Percentiles rank a stretch among this genome's conserved stretches.
Evolutionary conservation across 2,113 vertebrate species (phyloP).

Genomic region (Syngnathus scovelli): DNA sequence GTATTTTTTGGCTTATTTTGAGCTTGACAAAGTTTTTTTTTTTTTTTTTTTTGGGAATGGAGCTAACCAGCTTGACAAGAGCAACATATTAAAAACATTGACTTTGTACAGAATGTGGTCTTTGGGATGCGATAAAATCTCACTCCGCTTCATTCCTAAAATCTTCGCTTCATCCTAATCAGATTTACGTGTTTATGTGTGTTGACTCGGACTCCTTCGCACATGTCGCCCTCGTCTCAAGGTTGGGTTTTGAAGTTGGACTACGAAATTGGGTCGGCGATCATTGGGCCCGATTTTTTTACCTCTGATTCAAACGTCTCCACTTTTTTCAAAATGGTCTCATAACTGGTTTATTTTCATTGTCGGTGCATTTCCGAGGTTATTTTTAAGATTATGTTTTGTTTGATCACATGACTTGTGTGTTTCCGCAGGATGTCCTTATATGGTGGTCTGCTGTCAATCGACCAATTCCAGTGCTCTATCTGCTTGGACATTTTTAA

Average conservation of each 20-base stretch:
- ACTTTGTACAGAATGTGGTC: not conserved
- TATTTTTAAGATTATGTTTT: not conserved
- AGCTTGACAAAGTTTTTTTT: not conserved
- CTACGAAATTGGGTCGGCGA: not conserved
- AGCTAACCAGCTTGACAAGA: not conserved
- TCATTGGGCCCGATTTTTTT: not conserved
- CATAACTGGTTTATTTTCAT: not conserved
- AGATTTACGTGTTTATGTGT: slow-evolving; percentile 16
- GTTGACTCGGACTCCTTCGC: not conserved
- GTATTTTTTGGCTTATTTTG: not conserved
- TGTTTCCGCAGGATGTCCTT: slow-evolving; percentile 48
- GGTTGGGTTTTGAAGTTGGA: not conserved
- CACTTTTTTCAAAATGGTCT: not conserved
- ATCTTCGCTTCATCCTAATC: slow-evolving; percentile 22
- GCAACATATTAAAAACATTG: not conserved
- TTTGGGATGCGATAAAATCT: slow-evolving; percentile 16
- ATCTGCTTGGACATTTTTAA: slow-evolving; percentile 66
- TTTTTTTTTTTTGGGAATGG: not conserved
- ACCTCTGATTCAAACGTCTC: not conserved
- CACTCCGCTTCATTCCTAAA: slow-evolving; percentile 50
- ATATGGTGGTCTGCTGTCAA: slow-evolving; percentile 44
- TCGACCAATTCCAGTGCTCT: slow-evolving; percentile 66
- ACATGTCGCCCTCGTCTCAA: not conserved
- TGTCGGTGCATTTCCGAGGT: not conserved
- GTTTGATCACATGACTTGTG: not conserved